These are phyloP conservation scores for Macrobrachium rosenbergii DNA, from an alignment of 1,140 invertebrate genomes.

Conservation along the genomic window DNA sequence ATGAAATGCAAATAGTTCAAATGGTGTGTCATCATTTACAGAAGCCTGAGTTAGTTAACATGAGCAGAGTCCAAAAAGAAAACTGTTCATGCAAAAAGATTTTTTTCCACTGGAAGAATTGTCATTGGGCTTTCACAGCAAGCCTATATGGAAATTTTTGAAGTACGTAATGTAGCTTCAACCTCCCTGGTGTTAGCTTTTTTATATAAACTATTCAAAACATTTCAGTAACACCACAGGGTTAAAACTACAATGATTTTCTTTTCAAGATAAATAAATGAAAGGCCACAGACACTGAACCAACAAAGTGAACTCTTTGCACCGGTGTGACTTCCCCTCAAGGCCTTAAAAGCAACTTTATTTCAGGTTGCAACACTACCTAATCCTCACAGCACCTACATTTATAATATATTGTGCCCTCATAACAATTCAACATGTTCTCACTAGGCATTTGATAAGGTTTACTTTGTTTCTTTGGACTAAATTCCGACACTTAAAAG, in stretches of 20 bases:
- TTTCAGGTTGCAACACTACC: slow-evolving; percentile 29
- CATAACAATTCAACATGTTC: slow-evolving; percentile 29
- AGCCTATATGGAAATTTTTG: neutral
- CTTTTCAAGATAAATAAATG: no score
- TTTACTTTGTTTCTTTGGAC: slow-evolving; percentile 51
- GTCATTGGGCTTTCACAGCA: no score
- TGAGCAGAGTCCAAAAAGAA: no score
- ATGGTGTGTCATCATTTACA: slow-evolving; percentile 2
- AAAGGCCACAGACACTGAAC: slow-evolving; percentile 6
- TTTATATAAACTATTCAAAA: neutral
- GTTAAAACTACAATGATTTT: no score
- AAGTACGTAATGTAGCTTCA: no score
- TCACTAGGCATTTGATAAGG: slow-evolving; percentile 19
- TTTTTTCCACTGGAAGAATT: no score
- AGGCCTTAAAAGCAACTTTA: slow-evolving; percentile 23
- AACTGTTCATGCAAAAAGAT: no score
- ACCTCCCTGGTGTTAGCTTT: neutral
- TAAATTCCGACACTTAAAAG: slow-evolving; percentile 56
- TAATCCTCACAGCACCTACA: slow-evolving; percentile 43
- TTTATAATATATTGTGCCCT: slow-evolving; percentile 29
- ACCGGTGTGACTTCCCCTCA: slow-evolving; percentile 4
- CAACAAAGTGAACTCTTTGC: neutral
- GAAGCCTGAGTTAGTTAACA: neutral
- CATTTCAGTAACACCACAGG: neutral
- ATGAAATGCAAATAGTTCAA: neutral